Evolutionary conservation across 2,113 vertebrate species (phyloP).

Genomic region (Colossoma macropomum): DNA sequence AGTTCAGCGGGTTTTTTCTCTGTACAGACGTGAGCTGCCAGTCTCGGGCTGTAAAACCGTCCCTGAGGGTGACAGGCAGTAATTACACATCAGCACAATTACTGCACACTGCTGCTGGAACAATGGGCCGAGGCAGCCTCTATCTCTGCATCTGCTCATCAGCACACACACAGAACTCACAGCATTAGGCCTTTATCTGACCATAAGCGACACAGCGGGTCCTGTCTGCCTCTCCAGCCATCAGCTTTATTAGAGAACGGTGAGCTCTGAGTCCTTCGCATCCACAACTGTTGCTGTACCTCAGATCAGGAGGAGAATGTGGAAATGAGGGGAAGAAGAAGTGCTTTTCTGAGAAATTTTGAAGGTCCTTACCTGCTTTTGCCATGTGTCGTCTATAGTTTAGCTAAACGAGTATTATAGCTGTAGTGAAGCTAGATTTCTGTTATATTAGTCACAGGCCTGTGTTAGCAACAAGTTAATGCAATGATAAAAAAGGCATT

Average conservation of each 20-base stretch:
- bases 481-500: no score
- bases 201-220: background rate
- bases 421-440: no score
- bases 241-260: background rate
- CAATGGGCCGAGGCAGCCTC: slow-evolving; percentile 28
- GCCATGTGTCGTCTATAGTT: no score
- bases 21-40: slow-evolving; percentile 6
- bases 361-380: background rate
- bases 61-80: slow-evolving; percentile 43
- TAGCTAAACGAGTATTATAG: no score
- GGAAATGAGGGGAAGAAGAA: background rate
- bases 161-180: background rate
- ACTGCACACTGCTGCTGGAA: slow-evolving; percentile 29
- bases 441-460: no score
- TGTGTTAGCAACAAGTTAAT: no score
- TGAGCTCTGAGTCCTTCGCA: no score
- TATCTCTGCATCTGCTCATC: slow-evolving; percentile 50
- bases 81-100: slow-evolving; percentile 53
- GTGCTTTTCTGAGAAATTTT: background rate
- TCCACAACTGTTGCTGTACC: background rate
- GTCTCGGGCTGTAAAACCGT: slow-evolving; percentile 26
- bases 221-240: background rate
- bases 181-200: background rate
- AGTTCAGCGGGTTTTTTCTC: background rate
- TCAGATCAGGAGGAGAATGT: background rate